These are phyloP conservation scores for Pseudoatta argentina DNA, from an alignment of 1,140 invertebrate species.

Conservation along the genomic window DNA sequence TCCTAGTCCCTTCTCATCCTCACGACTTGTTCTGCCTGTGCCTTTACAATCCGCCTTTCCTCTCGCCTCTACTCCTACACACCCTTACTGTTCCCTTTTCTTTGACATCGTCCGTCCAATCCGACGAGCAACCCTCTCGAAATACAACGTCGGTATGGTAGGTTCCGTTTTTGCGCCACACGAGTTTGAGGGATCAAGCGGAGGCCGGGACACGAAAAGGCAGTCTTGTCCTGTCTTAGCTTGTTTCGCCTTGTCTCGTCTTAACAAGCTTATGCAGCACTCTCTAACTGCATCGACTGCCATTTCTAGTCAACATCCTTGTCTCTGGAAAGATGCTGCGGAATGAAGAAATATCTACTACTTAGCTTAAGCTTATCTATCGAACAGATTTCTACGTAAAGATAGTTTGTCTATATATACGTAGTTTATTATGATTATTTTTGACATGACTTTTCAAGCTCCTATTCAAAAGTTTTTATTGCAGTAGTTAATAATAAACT, in stretches of 20 bases:
- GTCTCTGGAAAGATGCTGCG: slow-evolving; percentile 46
- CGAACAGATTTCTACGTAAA: not conserved
- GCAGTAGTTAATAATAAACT: not conserved
- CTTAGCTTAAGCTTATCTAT: not conserved
- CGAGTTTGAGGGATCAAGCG: slow-evolving; percentile 24
- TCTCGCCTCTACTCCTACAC: slow-evolving; percentile 43
- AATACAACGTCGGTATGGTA: slow-evolving; percentile 68
- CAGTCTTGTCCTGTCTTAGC: slow-evolving; percentile 58
- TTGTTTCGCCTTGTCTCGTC: slow-evolving; percentile 63
- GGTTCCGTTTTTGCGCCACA: slow-evolving; percentile 50
- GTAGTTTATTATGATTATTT: not conserved
- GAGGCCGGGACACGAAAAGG: slow-evolving; percentile 46
- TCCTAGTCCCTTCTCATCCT: slow-evolving; percentile 63
- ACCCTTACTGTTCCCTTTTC: slow-evolving; percentile 70
- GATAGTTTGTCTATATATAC: not conserved
- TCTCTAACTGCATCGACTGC: slow-evolving; percentile 78
- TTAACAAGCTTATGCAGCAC: slow-evolving; percentile 86
- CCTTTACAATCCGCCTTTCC: slow-evolving; percentile 15
- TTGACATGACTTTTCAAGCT: not conserved
- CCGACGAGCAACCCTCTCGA: slow-evolving; percentile 67
- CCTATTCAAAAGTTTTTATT: not conserved
- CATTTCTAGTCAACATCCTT: slow-evolving; percentile 71
- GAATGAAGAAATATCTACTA: slow-evolving; percentile 6
- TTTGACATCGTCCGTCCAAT: slow-evolving; percentile 74
- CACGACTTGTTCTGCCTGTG: slow-evolving; percentile 46